Conservation (phyloP, 2,888 invertebrate genomes). For the Azorinus chamasolen region DNA sequence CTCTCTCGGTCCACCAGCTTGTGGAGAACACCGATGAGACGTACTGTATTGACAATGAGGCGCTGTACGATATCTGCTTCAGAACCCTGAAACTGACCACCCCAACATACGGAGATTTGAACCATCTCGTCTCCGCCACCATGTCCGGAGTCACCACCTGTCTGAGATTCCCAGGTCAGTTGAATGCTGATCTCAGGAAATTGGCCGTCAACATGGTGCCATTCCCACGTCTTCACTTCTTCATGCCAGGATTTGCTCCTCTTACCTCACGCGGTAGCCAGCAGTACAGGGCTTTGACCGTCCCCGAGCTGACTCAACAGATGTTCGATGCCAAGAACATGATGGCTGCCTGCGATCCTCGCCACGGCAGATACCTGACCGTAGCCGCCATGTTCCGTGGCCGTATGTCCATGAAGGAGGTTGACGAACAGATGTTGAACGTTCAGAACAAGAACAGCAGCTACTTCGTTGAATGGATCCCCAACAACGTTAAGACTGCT, state of each 20-base stretch:
- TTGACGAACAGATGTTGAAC: constrained; percentile 97
- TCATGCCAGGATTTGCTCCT: constrained; percentile 96
- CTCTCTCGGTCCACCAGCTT: constrained; percentile 89
- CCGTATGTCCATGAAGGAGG: constrained; percentile 89
- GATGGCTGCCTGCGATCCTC: constrained; percentile 83
- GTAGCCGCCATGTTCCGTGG: constrained; percentile 85
- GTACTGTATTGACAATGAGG: constrained; percentile 96
- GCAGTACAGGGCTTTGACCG: constrained; percentile 90
- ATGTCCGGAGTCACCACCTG: constrained; percentile 91
- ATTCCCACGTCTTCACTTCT: constrained; percentile 96
- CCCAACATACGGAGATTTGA: constrained; percentile 95
- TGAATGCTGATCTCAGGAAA: constrained; percentile 69
- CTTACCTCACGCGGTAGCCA: constrained; percentile 95
- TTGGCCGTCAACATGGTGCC: constrained; percentile 91
- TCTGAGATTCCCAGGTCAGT: constrained; percentile 72
- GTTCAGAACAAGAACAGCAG: constrained; percentile 97
- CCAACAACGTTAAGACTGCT: constrained; percentile 96
- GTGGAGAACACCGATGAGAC: constrained; percentile 96
- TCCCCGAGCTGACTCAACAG: constrained; percentile 95
- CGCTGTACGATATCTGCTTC: constrained; percentile 95
- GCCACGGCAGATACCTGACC: constrained; percentile 82
- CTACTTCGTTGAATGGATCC: constrained; percentile 96
- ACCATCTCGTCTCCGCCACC: constrained; percentile 90
- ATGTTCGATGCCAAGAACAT: constrained; percentile 98
- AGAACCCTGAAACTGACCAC: constrained; percentile 92